These are phyloP conservation scores for Hippocampus mohnikei DNA, from an alignment of 2,113 vertebrate genomes.

Conservation along the genomic window DNA sequence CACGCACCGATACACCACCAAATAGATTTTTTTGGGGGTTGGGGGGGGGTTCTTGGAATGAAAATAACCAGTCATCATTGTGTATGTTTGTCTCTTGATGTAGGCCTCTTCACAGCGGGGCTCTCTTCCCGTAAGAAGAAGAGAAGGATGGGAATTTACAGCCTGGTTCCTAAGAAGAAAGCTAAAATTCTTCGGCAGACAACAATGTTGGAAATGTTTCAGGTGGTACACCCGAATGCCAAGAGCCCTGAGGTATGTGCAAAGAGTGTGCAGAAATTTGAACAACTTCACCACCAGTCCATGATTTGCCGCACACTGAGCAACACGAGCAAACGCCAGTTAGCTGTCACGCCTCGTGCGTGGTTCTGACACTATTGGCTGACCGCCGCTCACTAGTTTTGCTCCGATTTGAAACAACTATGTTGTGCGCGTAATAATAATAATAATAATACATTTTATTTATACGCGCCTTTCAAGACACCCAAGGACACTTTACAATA, in stretches of 20 bases:
- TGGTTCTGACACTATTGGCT: no score
- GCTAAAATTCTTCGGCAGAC: conserved; percentile 93
- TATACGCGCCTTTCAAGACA: no score
- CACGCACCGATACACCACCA: not conserved
- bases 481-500: no score
- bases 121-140: conserved; percentile 92
- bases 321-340: no score
- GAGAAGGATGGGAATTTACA: conserved; percentile 97
- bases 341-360: no score
- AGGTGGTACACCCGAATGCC: conserved; percentile 72
- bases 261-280: not conserved
- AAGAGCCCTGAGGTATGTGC: conserved; percentile 79
- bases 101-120: conserved; percentile 64
- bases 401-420: no score
- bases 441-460: no score
- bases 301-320: no score
- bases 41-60: not conserved
- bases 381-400: no score
- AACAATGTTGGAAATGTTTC: conserved; percentile 94
- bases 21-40: not conserved
- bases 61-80: not conserved
- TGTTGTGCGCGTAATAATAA: no score
- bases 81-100: conserved; percentile 8
- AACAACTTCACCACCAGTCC: not conserved
- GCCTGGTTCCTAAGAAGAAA: conserved; percentile 97